Evolutionary conservation across 2,888 invertebrate genomes (phyloP).

Genomic region (Eristalis tenax): DNA sequence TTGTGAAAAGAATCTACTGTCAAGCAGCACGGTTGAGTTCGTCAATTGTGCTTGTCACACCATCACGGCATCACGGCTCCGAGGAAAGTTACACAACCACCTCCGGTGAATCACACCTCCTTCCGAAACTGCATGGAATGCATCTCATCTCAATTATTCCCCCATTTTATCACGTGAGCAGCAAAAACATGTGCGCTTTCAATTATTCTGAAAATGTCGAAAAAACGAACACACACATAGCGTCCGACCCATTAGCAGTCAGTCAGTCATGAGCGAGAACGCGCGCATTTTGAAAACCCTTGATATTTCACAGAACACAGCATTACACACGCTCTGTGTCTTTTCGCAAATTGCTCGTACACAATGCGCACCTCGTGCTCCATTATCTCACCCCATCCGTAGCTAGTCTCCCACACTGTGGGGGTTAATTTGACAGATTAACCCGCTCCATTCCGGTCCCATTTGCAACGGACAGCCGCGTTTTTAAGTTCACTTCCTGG

Average conservation of each 20-base stretch:
- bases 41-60: no score
- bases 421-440: conserved; percentile 29
- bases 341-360: neutral
- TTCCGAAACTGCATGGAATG: no score
- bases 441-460: neutral
- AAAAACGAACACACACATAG: no score
- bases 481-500: conserved; percentile 54
- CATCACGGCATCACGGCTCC: no score
- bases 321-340: neutral
- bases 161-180: neutral
- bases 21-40: no score
- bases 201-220: neutral
- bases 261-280: neutral
- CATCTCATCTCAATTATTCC: no score
- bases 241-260: no score
- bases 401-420: neutral
- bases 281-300: conserved; percentile 1
- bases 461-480: conserved; percentile 33
- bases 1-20: no score
- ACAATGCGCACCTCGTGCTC: neutral
- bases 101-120: no score
- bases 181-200: neutral
- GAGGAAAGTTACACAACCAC: no score
- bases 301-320: neutral
- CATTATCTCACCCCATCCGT: neutral